Evolutionary conservation across 2,888 invertebrate genomes (phyloP).

Genomic region (Hydraecia micacea): DNA sequence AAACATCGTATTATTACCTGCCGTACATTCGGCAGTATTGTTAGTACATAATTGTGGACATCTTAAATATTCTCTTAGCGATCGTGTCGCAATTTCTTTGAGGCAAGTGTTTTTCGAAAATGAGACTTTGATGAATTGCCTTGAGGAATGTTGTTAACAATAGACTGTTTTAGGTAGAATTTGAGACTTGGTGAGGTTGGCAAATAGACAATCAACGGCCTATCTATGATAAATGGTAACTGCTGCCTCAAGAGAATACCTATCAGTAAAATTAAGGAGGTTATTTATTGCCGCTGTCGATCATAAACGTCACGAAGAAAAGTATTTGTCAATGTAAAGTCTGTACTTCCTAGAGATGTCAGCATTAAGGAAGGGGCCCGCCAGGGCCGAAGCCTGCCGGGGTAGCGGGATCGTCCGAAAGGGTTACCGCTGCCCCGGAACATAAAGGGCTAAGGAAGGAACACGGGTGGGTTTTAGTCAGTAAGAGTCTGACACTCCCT

Average conservation of each 20-base stretch:
- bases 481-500: too few species aligned
- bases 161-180: not conserved
- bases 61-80: conserved; percentile 59
- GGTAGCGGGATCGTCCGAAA: too few species aligned
- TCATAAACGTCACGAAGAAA: not conserved
- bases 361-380: too few species aligned
- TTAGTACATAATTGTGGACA: conserved; percentile 65
- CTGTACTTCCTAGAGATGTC: not conserved
- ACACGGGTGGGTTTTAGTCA: too few species aligned
- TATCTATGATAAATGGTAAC: not conserved
- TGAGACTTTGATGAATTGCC: conserved; percentile 34
- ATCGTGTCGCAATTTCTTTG: conserved; percentile 44
- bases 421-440: too few species aligned
- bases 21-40: conserved; percentile 57
- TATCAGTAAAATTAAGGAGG: not conserved
- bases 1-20: conserved; percentile 66
- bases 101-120: conserved; percentile 26
- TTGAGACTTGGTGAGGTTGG: not conserved
- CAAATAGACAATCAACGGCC: not conserved
- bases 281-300: not conserved
- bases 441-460: too few species aligned
- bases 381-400: too few species aligned
- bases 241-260: not conserved
- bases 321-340: not conserved
- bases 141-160: conserved; percentile 16